Percentiles rank a stretch among this genome's conserved stretches.
These are phyloP conservation scores for Brienomyrus longianalis DNA, from an alignment of 2,113 vertebrate species.

Conservation along the genomic window DNA sequence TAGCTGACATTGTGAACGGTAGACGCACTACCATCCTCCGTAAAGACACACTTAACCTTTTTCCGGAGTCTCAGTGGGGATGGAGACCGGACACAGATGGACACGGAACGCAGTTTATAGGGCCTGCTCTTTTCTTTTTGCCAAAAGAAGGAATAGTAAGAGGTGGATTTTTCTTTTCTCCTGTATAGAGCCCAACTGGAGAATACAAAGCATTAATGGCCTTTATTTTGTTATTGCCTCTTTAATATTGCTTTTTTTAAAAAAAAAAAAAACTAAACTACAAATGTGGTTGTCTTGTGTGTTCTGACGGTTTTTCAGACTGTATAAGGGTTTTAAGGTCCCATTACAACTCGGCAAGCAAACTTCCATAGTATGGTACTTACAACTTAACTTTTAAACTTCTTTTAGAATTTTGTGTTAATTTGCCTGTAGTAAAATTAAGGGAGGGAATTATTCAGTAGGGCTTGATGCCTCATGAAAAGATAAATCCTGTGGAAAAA, in stretches of 20 bases:
- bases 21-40: not conserved
- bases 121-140: not conserved
- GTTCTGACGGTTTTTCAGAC: not conserved
- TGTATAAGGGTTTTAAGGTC: not conserved
- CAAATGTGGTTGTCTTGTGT: not conserved
- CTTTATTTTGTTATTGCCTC: not conserved
- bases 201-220: not conserved
- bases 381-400: constrained; percentile 7
- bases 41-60: not conserved
- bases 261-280: not conserved
- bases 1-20: not conserved
- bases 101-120: not conserved
- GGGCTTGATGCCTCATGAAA: not conserved
- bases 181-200: not conserved
- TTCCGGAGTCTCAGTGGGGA: too few relatives aligned
- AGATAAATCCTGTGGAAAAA: not conserved
- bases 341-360: not conserved
- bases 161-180: not conserved
- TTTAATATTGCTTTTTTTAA: not conserved
- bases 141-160: not conserved
- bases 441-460: not conserved
- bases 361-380: not conserved
- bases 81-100: not conserved
- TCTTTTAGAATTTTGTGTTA: not conserved
- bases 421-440: not conserved